These are phyloP conservation scores for Lordiphosa clarofinis DNA, from an alignment of 1,140 invertebrate genomes.

Conservation along the genomic window DNA sequence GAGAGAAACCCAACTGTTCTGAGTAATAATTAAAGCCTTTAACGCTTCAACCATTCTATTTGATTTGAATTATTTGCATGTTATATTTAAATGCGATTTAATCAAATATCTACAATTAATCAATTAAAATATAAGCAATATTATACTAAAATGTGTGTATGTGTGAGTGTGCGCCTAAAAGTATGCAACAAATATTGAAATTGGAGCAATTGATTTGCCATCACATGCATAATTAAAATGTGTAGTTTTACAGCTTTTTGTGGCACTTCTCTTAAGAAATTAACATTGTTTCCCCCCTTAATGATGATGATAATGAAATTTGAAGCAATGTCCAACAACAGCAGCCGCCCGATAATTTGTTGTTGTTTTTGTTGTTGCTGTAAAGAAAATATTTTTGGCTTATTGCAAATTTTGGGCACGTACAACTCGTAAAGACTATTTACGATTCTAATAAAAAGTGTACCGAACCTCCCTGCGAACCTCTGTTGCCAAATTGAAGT, in stretches of 20 bases:
- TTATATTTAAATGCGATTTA: too few species aligned
- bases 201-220: too few species aligned
- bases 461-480: conserved; percentile 25
- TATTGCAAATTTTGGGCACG: conserved; percentile 76
- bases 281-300: conserved; percentile 59
- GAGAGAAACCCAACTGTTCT: too few species aligned
- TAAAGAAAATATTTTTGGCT: conserved; percentile 54
- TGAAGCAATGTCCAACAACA: conserved; percentile 5
- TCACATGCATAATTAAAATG: too few species aligned
- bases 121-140: not conserved
- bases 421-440: conserved; percentile 77
- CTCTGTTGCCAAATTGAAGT: not conserved
- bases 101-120: not conserved
- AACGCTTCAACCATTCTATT: too few species aligned
- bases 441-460: conserved; percentile 77
- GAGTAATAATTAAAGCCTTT: too few species aligned
- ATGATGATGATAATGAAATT: conserved; percentile 62
- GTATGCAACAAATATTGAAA: not conserved
- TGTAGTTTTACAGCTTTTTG: conserved; percentile 26
- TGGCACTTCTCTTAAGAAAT: conserved; percentile 20
- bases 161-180: too few species aligned
- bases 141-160: not conserved
- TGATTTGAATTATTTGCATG: too few species aligned
- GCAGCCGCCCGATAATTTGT: conserved; percentile 55
- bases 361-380: conserved; percentile 18